phyloP scores from a whole-genome alignment of 1,140 invertebrate species.

The Brevipalpus yothersi region DNA sequence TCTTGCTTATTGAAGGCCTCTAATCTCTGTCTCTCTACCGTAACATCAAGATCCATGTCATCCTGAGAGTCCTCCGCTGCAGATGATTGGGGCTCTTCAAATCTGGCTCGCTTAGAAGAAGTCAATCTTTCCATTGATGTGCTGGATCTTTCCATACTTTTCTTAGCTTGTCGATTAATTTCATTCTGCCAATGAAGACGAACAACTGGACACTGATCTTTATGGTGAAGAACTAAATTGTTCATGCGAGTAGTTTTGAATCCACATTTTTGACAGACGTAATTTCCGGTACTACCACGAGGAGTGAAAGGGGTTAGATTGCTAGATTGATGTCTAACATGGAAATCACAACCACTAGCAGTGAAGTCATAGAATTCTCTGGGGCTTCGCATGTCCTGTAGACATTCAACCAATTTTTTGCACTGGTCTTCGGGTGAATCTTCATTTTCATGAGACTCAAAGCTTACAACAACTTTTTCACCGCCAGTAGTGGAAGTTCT shows the following conservation, averaged over 20 bases:
- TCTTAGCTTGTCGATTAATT: not conserved
- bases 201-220: constrained; percentile 2
- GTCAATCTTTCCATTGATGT: not conserved
- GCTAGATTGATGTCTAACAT: constrained; percentile 3
- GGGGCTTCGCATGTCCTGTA: not conserved
- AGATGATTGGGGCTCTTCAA: not conserved
- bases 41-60: not conserved
- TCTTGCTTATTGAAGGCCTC: not conserved
- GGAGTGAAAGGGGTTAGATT: not conserved
- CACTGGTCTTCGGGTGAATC: not conserved
- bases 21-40: not conserved
- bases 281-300: not conserved
- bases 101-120: not conserved
- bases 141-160: not conserved
- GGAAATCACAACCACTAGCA: not conserved
- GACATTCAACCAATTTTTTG: not conserved
- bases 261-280: constrained; percentile 6
- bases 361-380: constrained; percentile 1
- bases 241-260: constrained; percentile 2
- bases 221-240: constrained; percentile 3
- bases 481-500: too few relatives aligned
- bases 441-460: too few relatives aligned
- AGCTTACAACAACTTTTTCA: too few relatives aligned
- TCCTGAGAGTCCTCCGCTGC: not conserved
- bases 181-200: not conserved